phyloP scores from a whole-genome alignment of 2,797 vertebrate genomes.

The Gambelia wislizenii region DNA sequence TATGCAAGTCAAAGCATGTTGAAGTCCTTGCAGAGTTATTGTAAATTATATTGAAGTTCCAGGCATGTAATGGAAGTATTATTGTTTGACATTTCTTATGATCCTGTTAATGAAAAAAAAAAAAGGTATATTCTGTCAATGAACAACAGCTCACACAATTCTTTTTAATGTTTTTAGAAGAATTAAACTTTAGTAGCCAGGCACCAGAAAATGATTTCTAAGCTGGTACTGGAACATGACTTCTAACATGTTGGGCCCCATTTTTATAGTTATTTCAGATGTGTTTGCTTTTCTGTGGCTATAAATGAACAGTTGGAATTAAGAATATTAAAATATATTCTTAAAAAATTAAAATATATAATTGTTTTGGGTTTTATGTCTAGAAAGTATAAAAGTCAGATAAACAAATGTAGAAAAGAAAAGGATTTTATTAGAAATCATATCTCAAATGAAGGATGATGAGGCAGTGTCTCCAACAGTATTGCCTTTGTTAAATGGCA shows the following conservation, averaged over 20 bases:
- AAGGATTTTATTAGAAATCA: not conserved
- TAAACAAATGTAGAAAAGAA: not conserved
- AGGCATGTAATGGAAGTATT: not conserved
- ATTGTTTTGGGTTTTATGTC: not conserved
- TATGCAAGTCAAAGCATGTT: not conserved
- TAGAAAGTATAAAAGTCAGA: not conserved
- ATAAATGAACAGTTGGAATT: not conserved
- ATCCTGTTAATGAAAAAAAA: not conserved
- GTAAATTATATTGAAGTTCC: not conserved
- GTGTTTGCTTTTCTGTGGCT: not conserved
- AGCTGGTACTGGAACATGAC: not conserved
- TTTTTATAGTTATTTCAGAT: not conserved
- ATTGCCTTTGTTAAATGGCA: not conserved
- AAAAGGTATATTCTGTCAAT: not conserved
- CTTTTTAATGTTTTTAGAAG: too few species aligned
- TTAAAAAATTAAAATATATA: not conserved
- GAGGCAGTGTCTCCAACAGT: not conserved
- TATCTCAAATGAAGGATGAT: not conserved
- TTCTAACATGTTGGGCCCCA: not conserved
- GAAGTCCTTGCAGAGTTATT: conserved; percentile 14
- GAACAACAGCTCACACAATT: not conserved
- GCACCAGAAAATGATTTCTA: not conserved
- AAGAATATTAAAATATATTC: not conserved
- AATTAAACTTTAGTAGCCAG: not conserved
- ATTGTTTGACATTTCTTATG: not conserved